phyloP scores from a whole-genome alignment of 2,888 invertebrate species.

The Labia minor region DNA sequence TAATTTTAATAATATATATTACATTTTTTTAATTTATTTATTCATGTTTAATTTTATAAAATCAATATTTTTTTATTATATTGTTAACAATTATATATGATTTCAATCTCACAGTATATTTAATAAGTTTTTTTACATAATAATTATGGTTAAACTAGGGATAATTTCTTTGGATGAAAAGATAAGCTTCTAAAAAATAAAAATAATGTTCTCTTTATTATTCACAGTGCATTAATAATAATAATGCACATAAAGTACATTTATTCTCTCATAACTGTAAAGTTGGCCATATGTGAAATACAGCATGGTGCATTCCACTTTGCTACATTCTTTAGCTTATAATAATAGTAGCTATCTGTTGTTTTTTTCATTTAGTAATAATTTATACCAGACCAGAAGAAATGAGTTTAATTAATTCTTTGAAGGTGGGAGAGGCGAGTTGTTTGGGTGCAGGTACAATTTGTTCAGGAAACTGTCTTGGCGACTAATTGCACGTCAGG shows the following conservation, averaged over 20 bases:
- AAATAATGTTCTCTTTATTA: background rate
- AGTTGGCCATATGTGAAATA: background rate
- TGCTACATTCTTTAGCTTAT: too few species aligned
- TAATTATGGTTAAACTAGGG: background rate
- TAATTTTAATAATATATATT: too few species aligned
- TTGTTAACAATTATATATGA: background rate
- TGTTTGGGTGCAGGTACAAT: background rate
- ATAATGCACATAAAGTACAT: background rate
- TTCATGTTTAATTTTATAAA: background rate
- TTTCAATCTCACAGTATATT: background rate
- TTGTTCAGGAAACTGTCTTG: background rate
- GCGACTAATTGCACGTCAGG: slow-evolving; percentile 5
- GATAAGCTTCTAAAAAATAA: background rate
- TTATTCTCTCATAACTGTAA: background rate
- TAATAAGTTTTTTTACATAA: background rate
- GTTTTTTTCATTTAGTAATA: too few species aligned
- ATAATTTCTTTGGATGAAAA: background rate
- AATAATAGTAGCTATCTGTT: too few species aligned
- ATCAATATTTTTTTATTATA: background rate
- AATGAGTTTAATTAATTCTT: too few species aligned
- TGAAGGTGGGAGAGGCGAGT: background rate
- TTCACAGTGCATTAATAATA: background rate
- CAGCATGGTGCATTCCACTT: background rate
- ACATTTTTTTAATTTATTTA: too few species aligned
- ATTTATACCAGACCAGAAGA: too few species aligned